Percentiles rank a stretch among this genome's conserved stretches.
Evolutionary conservation across 2,113 vertebrate genomes (phyloP).

Genomic region (Alethe diademata): DNA sequence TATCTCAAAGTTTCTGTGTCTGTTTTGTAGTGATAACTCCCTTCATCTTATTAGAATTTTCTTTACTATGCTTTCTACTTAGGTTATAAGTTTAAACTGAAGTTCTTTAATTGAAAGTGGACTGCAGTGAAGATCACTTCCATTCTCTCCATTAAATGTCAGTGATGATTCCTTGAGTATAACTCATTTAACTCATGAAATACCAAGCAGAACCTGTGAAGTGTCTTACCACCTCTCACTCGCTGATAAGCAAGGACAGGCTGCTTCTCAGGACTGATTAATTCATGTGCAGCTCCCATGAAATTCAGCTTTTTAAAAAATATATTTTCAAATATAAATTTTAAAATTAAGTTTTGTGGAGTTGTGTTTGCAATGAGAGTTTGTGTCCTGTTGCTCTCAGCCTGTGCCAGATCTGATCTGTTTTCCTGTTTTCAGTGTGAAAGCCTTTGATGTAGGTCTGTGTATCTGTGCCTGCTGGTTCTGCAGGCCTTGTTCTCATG

Average conservation of each 20-base stretch:
- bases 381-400: not conserved
- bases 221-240: not conserved
- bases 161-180: not conserved
- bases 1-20: not conserved
- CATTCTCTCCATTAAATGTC: not conserved
- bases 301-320: not conserved
- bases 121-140: not conserved
- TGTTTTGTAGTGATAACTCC: not conserved
- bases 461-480: not conserved
- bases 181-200: not conserved
- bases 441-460: not conserved
- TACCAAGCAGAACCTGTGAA: not conserved
- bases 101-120: not conserved
- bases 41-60: not conserved
- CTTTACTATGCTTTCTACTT: not conserved
- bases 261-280: not conserved
- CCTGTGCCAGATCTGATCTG: not conserved
- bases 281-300: not conserved
- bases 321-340: not conserved
- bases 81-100: not conserved
- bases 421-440: constrained; percentile 21
- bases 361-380: not conserved
- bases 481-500: not conserved
- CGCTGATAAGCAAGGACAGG: not conserved
- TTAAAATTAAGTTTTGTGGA: not conserved